Evolutionary conservation across 2,113 vertebrate species (phyloP).

Genomic region (Tylochromis polylepis): DNA sequence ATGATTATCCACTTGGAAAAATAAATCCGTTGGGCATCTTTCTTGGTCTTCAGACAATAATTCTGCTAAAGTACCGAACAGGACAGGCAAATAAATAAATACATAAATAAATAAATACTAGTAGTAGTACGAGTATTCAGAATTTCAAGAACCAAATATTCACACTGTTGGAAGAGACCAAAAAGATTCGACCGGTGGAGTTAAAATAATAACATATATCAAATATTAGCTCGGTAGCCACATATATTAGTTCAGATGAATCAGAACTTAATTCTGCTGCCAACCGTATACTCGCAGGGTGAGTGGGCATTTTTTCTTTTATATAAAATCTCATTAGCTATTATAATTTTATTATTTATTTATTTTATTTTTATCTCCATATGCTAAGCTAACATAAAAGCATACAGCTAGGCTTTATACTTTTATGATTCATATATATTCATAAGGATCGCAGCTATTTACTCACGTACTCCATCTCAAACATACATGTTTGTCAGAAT

Average conservation of each 20-base stretch:
- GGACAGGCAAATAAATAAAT: no score
- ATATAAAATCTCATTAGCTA: neutral
- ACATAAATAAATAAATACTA: no score
- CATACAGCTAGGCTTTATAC: neutral
- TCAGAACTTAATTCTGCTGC: neutral
- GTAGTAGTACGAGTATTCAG: neutral
- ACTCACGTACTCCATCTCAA: neutral
- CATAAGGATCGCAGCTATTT: neutral
- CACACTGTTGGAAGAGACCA: neutral
- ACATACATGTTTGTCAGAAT: neutral
- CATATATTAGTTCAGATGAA: no score
- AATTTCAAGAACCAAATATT: neutral
- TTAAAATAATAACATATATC: no score
- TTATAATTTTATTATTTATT: neutral
- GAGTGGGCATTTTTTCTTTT: neutral
- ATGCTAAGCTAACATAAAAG: neutral
- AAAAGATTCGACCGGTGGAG: neutral
- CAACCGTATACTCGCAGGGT: neutral
- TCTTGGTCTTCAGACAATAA: no score
- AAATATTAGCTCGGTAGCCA: no score
- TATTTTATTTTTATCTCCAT: neutral
- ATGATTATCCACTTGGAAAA: no score
- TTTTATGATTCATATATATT: accelerated
- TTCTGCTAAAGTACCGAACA: no score
- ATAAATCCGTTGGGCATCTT: no score